phyloP scores from a whole-genome alignment of 2,888 invertebrate species.

The Anodontia alba region DNA sequence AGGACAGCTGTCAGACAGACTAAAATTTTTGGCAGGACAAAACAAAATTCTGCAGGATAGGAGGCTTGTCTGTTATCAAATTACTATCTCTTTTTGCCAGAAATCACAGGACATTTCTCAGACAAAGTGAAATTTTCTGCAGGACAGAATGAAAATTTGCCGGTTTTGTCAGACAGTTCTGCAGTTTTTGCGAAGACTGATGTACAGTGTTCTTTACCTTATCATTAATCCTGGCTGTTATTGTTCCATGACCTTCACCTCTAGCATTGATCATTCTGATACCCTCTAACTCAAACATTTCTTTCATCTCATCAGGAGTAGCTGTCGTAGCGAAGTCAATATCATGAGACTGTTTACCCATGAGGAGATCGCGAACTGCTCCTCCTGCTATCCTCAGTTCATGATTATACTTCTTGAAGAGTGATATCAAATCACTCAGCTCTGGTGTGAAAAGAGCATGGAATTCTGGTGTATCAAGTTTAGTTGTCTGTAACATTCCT shows the following conservation, averaged over 20 bases:
- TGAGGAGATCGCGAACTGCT: constrained; percentile 91
- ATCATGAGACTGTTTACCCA: constrained; percentile 87
- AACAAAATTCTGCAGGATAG: no score
- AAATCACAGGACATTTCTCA: no score
- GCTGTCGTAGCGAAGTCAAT: constrained; percentile 99
- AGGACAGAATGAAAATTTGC: no score
- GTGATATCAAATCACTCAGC: constrained; percentile 88
- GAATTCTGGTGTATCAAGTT: constrained; percentile 80
- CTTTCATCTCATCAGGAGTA: constrained; percentile 97
- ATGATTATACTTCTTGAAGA: constrained; percentile 90
- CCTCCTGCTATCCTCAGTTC: constrained; percentile 98
- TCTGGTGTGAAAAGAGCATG: constrained; percentile 90
- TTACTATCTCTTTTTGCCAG: no score
- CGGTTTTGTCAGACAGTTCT: no score
- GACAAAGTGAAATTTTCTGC: no score
- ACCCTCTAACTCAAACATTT: constrained; percentile 93
- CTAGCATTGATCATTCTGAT: constrained; percentile 95
- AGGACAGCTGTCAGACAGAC: no score
- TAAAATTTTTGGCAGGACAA: no score
- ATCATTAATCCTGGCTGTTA: constrained; percentile 97
- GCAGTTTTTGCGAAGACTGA: no score
- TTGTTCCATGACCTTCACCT: constrained; percentile 89
- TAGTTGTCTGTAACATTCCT: constrained; percentile 74
- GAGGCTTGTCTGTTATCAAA: no score
- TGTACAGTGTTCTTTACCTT: constrained; percentile 87